Evolutionary conservation across 1,140 invertebrate species (phyloP).

Genomic region (Homarus americanus): DNA sequence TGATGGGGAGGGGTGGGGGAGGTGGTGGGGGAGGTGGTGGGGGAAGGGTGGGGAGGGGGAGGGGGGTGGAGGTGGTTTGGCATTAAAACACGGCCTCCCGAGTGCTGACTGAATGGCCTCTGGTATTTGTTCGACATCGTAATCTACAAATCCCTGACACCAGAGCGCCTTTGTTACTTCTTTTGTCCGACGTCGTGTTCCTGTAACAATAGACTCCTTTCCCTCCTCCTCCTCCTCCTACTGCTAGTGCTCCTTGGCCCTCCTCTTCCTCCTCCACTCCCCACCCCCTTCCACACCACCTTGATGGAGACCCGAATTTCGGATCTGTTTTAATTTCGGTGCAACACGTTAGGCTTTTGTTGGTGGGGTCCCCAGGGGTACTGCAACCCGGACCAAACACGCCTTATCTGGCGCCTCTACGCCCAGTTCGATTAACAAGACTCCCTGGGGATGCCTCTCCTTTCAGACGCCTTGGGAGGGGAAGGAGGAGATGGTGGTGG

Average conservation of each 20-base stretch:
- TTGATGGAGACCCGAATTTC: slow-evolving; percentile 73
- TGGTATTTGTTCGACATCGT: too few relatives aligned
- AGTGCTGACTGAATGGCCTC: too few relatives aligned
- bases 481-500: not conserved
- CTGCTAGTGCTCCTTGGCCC: not conserved
- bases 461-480: slow-evolving; percentile 62
- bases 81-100: too few relatives aligned
- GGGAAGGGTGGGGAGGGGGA: too few relatives aligned
- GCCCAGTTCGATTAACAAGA: slow-evolving; percentile 74
- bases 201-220: too few relatives aligned
- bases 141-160: too few relatives aligned
- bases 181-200: too few relatives aligned
- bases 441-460: slow-evolving; percentile 68
- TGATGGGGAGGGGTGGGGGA: not conserved
- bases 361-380: slow-evolving; percentile 66
- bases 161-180: too few relatives aligned
- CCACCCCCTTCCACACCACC: slow-evolving; percentile 37
- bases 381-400: slow-evolving; percentile 57
- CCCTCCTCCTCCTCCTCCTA: not conserved
- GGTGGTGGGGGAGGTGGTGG: not conserved
- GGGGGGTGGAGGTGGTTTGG: too few relatives aligned
- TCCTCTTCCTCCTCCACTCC: slow-evolving; percentile 10
- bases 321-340: slow-evolving; percentile 75
- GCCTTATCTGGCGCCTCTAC: slow-evolving; percentile 74
- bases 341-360: slow-evolving; percentile 75